A percentile compares a stretch with the other conserved stretches of the same genome.
Evolutionary conservation across 2,797 vertebrate genomes (phyloP).

Genomic region (Eidolon dupreanum): DNA sequence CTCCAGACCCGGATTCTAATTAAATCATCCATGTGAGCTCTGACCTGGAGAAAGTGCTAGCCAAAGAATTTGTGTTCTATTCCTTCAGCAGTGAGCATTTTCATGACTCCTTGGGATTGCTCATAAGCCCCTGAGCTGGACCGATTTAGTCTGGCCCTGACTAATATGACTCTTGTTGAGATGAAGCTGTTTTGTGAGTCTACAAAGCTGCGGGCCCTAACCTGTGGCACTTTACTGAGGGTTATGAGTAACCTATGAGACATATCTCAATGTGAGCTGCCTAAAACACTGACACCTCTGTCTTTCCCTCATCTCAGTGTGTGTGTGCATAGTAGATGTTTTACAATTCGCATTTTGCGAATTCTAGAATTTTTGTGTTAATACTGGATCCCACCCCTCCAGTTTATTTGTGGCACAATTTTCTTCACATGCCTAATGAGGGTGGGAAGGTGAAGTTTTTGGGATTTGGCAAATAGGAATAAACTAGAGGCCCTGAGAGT

Average conservation of each 20-base stretch:
- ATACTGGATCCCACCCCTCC: fast-evolving
- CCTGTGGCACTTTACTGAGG: not conserved
- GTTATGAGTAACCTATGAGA: not conserved
- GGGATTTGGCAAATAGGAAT: slow-evolving; percentile 80
- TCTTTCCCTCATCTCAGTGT: not conserved
- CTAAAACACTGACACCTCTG: not conserved
- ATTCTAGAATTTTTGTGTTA: not conserved
- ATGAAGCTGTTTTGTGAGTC: not conserved
- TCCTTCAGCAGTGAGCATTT: not conserved
- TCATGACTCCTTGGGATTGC: not conserved
- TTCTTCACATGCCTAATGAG: not conserved
- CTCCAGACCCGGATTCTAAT: not conserved
- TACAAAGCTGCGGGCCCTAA: not conserved
- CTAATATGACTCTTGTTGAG: not conserved
- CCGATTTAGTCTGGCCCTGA: not conserved
- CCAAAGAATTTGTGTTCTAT: not conserved
- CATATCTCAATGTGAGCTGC: fast-evolving
- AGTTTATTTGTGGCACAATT: not conserved
- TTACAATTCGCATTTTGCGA: not conserved
- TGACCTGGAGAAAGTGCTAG: not conserved
- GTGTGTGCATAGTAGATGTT: not conserved
- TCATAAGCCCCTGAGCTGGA: not conserved
- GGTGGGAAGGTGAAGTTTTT: slow-evolving; percentile 75
- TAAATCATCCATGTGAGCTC: not conserved
- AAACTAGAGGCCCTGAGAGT: not conserved